These are phyloP conservation scores for Sesia apiformis DNA, from an alignment of 2,888 invertebrate genomes.

Conservation along the genomic window DNA sequence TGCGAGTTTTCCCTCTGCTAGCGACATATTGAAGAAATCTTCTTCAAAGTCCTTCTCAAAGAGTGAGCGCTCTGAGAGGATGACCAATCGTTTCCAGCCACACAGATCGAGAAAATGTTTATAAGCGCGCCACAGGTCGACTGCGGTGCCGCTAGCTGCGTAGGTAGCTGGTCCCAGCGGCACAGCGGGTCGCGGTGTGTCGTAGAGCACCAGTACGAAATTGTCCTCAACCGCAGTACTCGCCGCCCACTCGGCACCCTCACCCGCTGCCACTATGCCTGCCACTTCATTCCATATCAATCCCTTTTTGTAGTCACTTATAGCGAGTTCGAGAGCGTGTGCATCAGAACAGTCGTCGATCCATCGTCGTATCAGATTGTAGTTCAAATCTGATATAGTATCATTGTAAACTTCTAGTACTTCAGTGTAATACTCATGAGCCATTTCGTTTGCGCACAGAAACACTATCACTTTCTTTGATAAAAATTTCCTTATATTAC, in stretches of 20 bases:
- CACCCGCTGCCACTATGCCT: slow-evolving; percentile 5
- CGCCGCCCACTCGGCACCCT: slow-evolving; percentile 13
- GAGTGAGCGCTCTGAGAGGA: slow-evolving; percentile 76
- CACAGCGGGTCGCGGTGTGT: slow-evolving; percentile 20
- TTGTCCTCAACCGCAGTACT: slow-evolving; percentile 9
- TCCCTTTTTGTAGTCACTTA: background rate
- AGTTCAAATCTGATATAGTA: background rate
- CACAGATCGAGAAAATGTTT: slow-evolving; percentile 11
- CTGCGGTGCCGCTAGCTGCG: slow-evolving; percentile 10
- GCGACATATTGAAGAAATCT: slow-evolving; percentile 1
- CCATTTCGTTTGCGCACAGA: background rate
- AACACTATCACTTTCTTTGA: background rate
- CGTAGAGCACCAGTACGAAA: slow-evolving; percentile 15
- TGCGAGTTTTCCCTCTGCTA: background rate
- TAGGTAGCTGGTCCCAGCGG: slow-evolving; percentile 5
- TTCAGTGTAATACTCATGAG: background rate
- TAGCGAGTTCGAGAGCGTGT: slow-evolving; percentile 8
- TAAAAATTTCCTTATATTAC: background rate
- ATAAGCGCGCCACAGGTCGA: slow-evolving; percentile 13
- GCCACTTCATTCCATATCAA: background rate
- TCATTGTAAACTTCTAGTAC: background rate
- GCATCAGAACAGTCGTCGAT: slow-evolving; percentile 11
- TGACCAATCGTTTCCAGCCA: slow-evolving; percentile 82
- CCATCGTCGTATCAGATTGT: background rate
- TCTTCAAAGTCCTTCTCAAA: slow-evolving; percentile 11